Evolutionary conservation across 1,140 invertebrate genomes (phyloP), one percentile per base, ranked within the genome.

Genomic region (Heliothis virescens): DNA sequence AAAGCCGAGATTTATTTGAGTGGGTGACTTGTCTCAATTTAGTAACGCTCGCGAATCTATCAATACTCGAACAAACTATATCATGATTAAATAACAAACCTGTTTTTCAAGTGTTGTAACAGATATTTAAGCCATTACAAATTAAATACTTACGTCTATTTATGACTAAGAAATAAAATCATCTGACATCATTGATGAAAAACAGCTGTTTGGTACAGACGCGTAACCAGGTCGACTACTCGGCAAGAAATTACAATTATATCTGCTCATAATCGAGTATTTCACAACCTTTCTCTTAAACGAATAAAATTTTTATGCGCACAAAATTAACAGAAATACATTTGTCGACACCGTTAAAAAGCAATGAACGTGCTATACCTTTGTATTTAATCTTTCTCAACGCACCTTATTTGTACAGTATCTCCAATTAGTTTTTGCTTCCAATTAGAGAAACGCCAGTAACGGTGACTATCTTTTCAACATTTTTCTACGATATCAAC

Each of bases 401-500:
- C 52, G 60, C 57, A 62, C 57, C 41, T 60, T 26, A 55, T 74
- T 62, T 62, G 50, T 74, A 34, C 55, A 34, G 55, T 12, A 63
- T 59, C 47, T 76, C 47, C 50, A 65, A 62, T 76, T 76, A 76
- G 48, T 16, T 29, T 65, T 29, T 65, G 60, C 55, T 76, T 76
- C 74, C 74, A 76, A 53, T 76, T 76, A 76, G 21, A 76, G 16
- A 48, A 74, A 74, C 34, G 11, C 41, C 67, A 67, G 48, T 67
- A 48, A 67, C 41, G 16, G 16, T 67, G 34, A 73, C 15, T 73
- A 59, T 57, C 34, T 59, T 69, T 47, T 41, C 53, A 73, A 76
- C 48, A 76, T 76, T 26, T 48, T 76, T 63, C 74, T 16, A 63
- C 74, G 26, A 65, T 53, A 21, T 76, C 71, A 81, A 83, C 83